These are phyloP conservation scores for Astyanax mexicanus DNA, from an alignment of 2,797 vertebrate species.

Conservation along the genomic window DNA sequence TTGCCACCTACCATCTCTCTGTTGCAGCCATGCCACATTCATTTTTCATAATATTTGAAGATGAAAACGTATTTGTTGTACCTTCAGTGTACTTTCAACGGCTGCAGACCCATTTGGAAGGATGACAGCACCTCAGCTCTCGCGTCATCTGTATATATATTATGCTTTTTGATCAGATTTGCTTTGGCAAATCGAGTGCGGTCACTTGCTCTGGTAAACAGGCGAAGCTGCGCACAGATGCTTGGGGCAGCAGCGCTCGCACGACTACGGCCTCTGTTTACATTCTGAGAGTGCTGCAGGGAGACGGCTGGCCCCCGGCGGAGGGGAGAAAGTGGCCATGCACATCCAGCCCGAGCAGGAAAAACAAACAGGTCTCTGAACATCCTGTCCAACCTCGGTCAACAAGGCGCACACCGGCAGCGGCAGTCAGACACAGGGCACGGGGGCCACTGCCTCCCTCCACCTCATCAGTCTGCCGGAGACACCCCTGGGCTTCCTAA, in stretches of 20 bases:
- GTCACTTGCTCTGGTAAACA: constrained; percentile 25
- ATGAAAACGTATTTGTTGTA: too few relatives aligned
- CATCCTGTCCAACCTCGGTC: constrained; percentile 72
- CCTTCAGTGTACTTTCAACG: background rate
- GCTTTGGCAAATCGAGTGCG: constrained; percentile 15
- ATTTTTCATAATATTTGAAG: background rate
- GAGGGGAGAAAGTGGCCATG: constrained; percentile 36
- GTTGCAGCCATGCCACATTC: background rate
- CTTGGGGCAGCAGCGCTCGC: constrained; percentile 16
- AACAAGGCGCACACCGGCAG: constrained; percentile 63
- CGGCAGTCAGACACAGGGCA: constrained; percentile 30
- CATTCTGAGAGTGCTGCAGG: constrained; percentile 68
- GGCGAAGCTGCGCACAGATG: constrained; percentile 15
- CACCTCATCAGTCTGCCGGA: constrained; percentile 13
- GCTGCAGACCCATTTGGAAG: background rate
- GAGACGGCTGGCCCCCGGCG: constrained; percentile 41
- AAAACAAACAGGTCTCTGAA: constrained; percentile 78
- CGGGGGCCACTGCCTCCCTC: constrained; percentile 6
- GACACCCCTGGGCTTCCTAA: background rate
- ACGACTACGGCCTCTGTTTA: constrained; percentile 61
- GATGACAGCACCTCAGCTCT: background rate
- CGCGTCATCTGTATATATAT: background rate
- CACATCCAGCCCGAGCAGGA: constrained; percentile 63
- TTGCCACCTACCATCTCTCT: too few relatives aligned
- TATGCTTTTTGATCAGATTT: constrained; percentile 3